Conservation (phyloP, 2,888 invertebrate genomes). For the Drosophila greeni region DNA sequence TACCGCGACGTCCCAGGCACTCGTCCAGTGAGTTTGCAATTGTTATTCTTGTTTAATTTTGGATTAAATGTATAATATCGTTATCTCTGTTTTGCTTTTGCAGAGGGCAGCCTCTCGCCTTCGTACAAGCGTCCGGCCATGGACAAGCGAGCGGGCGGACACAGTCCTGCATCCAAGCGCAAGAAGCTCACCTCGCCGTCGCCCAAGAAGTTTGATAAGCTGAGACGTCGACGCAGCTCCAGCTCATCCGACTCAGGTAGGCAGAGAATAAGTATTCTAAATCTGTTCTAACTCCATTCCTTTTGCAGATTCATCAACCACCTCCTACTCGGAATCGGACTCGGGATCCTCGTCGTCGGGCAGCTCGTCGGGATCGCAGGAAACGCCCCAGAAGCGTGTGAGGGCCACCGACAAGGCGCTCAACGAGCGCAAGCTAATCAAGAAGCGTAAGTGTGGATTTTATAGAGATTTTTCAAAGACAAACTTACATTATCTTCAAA, state of each 20-base stretch:
- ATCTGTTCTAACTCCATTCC: neutral
- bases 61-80: neutral
- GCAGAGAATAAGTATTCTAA: too few species aligned
- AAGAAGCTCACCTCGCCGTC: slow-evolving; percentile 73
- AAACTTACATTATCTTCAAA: neutral
- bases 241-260: slow-evolving; percentile 78
- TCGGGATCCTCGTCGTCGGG: slow-evolving; percentile 78
- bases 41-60: too few species aligned
- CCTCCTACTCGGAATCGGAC: slow-evolving; percentile 78
- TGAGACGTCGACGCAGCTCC: slow-evolving; percentile 72
- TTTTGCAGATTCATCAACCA: slow-evolving; percentile 71
- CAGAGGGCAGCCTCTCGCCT: slow-evolving; percentile 69
- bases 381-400: slow-evolving; percentile 72
- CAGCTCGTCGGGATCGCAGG: slow-evolving; percentile 77
- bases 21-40: slow-evolving; percentile 73
- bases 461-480: neutral
- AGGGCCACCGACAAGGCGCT: slow-evolving; percentile 69
- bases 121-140: slow-evolving; percentile 68
- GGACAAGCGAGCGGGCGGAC: slow-evolving; percentile 68
- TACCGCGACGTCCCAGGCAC: slow-evolving; percentile 68
- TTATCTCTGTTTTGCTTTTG: neutral
- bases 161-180: slow-evolving; percentile 75
- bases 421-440: slow-evolving; percentile 75
- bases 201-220: slow-evolving; percentile 70
- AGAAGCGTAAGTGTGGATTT: slow-evolving; percentile 71